A percentile compares a stretch with the other conserved stretches of the same genome.
phyloP scores from a whole-genome alignment of 2,888 invertebrate species.

The Timema cristinae region DNA sequence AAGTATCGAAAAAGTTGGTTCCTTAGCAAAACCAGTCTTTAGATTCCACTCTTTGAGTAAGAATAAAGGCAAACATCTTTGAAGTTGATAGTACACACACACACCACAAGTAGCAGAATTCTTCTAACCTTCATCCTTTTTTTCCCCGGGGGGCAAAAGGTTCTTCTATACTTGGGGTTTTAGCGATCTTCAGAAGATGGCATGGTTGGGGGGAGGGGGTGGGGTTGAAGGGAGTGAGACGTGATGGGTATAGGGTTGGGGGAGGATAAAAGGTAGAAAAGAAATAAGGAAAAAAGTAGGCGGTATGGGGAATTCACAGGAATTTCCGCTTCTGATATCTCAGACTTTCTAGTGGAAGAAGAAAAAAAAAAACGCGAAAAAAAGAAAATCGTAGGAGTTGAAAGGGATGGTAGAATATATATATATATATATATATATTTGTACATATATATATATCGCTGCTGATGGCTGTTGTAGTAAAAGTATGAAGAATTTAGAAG shows the following conservation, averaged over 20 bases:
- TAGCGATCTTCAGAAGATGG: constrained; percentile 27
- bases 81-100: too few relatives aligned
- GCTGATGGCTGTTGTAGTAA: constrained; percentile 11
- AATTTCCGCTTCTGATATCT: constrained; percentile 22
- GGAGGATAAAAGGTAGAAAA: background rate
- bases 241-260: background rate
- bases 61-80: too few relatives aligned
- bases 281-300: background rate
- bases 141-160: constrained; percentile 16
- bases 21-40: too few relatives aligned
- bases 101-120: too few relatives aligned
- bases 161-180: constrained; percentile 27
- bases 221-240: background rate
- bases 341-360: background rate
- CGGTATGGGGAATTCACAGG: constrained; percentile 20
- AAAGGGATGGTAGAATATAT: background rate
- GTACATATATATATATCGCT: background rate
- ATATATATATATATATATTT: background rate
- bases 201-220: background rate
- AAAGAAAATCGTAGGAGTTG: constrained; percentile 4
- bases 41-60: too few relatives aligned
- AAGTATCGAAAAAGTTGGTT: too few relatives aligned
- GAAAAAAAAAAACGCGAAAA: background rate
- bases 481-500: constrained; percentile 8
- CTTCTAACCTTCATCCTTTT: too few relatives aligned